These are phyloP conservation scores for Diplosoma virens DNA, from an alignment of 23 tunicate genomes.

Conservation along the genomic window DNA sequence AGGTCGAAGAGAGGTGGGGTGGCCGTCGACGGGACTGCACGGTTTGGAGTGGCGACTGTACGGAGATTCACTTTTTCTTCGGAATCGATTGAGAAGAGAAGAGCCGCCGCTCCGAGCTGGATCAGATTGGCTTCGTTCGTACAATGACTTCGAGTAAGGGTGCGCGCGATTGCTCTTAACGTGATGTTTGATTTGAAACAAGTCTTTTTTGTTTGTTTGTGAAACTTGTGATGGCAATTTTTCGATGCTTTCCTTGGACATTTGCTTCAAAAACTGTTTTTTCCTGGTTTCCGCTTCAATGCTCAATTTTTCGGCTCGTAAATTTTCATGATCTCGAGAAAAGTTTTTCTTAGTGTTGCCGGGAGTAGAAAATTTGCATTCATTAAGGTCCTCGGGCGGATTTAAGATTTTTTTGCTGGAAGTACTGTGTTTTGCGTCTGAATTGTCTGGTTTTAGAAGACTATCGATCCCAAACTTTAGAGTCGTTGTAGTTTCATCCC, in stretches of 20 bases:
- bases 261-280: too few relatives aligned
- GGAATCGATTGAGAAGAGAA: too few relatives aligned
- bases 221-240: neutral
- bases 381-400: neutral
- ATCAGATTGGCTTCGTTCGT: constrained; percentile 10
- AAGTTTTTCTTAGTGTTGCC: neutral
- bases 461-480: constrained; percentile 23
- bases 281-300: neutral
- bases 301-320: neutral
- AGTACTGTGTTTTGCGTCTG: neutral
- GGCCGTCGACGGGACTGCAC: too few relatives aligned
- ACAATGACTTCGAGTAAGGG: neutral
- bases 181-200: neutral
- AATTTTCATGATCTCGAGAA: neutral
- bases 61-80: constrained; percentile 11
- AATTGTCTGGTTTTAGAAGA: too few relatives aligned
- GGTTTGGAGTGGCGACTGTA: too few relatives aligned
- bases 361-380: too few relatives aligned
- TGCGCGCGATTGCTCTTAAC: neutral
- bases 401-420: neutral
- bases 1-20: too few relatives aligned
- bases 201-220: neutral
- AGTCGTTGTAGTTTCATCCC: too few relatives aligned
- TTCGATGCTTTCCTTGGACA: neutral
- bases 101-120: neutral